These are phyloP conservation scores for Triplophysa dalaica DNA, from an alignment of 2,113 vertebrate genomes.

Conservation along the genomic window DNA sequence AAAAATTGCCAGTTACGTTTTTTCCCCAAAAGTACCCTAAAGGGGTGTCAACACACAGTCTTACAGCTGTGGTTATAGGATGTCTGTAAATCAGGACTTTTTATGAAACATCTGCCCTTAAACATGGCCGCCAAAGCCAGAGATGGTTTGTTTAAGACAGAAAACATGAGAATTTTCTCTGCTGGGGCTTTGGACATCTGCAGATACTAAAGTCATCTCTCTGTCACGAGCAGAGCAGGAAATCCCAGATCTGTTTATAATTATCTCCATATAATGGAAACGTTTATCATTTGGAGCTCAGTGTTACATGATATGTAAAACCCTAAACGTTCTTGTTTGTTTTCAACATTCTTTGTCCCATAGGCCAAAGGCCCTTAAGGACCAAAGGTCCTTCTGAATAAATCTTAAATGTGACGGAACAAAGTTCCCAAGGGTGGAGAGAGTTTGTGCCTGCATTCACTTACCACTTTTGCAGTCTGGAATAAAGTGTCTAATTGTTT, in stretches of 20 bases:
- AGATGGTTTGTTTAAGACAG: slow-evolving; percentile 47
- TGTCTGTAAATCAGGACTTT: slow-evolving; percentile 37
- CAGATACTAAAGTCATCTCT: slow-evolving; percentile 39
- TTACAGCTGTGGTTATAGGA: not conserved
- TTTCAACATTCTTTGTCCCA: slow-evolving; percentile 21
- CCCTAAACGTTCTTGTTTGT: slow-evolving; percentile 24
- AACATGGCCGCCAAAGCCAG: slow-evolving; percentile 29
- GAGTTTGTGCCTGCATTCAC: slow-evolving; percentile 24
- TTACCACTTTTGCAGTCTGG: not conserved
- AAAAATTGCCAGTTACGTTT: slow-evolving; percentile 18
- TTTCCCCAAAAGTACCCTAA: slow-evolving; percentile 12
- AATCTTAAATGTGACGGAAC: slow-evolving; percentile 21
- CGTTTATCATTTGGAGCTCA: slow-evolving; percentile 23
- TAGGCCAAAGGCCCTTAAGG: slow-evolving; percentile 14
- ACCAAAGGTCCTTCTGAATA: slow-evolving; percentile 17
- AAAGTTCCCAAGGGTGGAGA: slow-evolving; percentile 6
- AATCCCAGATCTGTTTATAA: slow-evolving; percentile 53
- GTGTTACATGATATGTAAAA: slow-evolving; percentile 33
- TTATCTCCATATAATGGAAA: slow-evolving; percentile 48
- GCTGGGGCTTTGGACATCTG: slow-evolving; percentile 42
- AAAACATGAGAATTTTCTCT: slow-evolving; percentile 43
- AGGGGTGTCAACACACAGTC: not conserved
- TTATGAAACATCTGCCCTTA: slow-evolving; percentile 45
- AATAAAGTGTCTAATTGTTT: slow-evolving; percentile 27
- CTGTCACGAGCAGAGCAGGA: slow-evolving; percentile 48